Base-by-base conservation (phyloP, 2,888 invertebrate species). In the Andrena bicolor region DNA sequence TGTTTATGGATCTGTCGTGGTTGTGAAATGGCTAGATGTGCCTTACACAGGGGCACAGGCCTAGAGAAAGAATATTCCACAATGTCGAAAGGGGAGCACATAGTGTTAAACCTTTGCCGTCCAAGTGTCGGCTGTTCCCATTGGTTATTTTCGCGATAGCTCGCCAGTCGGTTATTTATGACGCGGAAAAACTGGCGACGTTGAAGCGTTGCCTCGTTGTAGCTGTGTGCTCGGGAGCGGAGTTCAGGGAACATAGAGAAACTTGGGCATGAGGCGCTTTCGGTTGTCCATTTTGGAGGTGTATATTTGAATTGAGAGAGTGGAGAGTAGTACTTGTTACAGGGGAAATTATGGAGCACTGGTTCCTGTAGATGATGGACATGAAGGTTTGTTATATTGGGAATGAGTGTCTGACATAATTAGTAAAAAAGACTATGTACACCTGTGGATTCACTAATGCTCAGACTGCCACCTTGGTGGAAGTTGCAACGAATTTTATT, bases 1-100 rank as follows among this genome's bases (percentile, higher is more conserved):
- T 79, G 79, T 71, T 75, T 75, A 70, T 56, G 35, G 20, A 28
- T 60, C 41, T 32, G 58, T 56, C 20, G 48, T 60, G 35, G 20
- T 23, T 26, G 30, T 48, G 23, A 35, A 63, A 78, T 10, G 32
- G 16, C 49, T 32, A 13, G 32, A 32, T 10, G 32, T 26, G 66
- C n/a, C 23, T 48, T 28, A 32, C 20, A 61, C 10, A 23, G 28
- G 56, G 48, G 20, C 20, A 28, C 64, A 23, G 41, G 16, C 8
- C 5, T 6, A 53, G 61, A 65, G 60, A 30, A 26, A 49, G 48
- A 71, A 53, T 35, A 53, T 71, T 61, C 60, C 60, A 20, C 63
- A 41, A 65, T 28, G 53, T 41, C 69, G 10, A 16, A 7, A 61
- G 41, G 16, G 56, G 23, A 56, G 26, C 10, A 23, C 56, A 23